phyloP scores from a whole-genome alignment of 2,113 vertebrate species.

The Melospiza georgiana region DNA sequence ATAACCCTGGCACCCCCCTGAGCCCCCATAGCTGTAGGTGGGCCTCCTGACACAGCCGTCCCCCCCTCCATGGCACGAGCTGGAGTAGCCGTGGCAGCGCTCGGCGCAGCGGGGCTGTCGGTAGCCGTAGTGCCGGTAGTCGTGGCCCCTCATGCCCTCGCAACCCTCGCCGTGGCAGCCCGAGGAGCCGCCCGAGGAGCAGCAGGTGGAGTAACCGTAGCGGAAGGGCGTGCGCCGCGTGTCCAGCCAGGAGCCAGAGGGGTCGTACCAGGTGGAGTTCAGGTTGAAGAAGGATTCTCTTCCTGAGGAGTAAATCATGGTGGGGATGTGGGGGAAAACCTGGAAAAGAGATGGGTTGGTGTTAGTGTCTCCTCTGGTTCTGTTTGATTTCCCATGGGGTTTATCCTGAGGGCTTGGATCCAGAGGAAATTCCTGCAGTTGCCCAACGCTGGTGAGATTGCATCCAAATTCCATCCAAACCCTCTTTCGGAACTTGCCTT shows the following conservation, averaged over 20 bases:
- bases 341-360: not conserved
- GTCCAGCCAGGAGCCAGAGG: conserved; percentile 47
- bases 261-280: conserved; percentile 64
- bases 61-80: accelerated
- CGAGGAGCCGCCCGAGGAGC: not conserved
- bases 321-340: accelerated
- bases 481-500: not conserved
- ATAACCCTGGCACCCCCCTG: not conserved
- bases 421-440: not conserved
- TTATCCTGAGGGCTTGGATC: not conserved
- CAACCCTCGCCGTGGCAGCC: not conserved
- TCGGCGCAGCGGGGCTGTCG: conserved; percentile 1
- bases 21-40: not conserved
- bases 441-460: accelerated
- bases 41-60: not conserved
- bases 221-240: conserved; percentile 26
- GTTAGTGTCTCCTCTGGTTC: not conserved
- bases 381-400: accelerated
- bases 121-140: conserved; percentile 29
- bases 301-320: conserved; percentile 54
- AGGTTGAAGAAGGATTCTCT: conserved; percentile 62
- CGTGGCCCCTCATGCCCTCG: conserved; percentile 35
- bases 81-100: not conserved
- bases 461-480: not conserved
- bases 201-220: conserved; percentile 16